Evolutionary conservation across 2,797 vertebrate genomes (phyloP), one percentile per base, ranked within the genome.

Genomic region (Enteromius anoplus): DNA sequence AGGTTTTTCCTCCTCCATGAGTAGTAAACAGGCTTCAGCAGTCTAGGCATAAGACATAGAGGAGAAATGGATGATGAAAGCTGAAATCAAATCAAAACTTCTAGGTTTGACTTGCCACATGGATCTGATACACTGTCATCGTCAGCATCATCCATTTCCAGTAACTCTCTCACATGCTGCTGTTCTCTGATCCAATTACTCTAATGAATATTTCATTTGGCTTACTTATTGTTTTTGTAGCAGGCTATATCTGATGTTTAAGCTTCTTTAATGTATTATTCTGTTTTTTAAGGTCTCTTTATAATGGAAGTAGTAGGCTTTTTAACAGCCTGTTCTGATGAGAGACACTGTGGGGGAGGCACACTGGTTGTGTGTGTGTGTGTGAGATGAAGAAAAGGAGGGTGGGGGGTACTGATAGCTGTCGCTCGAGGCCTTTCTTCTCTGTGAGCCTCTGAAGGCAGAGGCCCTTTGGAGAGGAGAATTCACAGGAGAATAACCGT

Each of bases 201-300:
- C 37, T 89, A 83, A 93, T 93, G 90, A 90, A 93, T 94, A 91
- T 94, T 94, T 94, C 82, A 95, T 90, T 78, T 79, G 85, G 88
- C 84, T 88, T 85, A 81, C 90, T 92, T 93, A 91, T 90, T 93
- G 88, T 90, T 92, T 90, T 92, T 91, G 90, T 90, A 88, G 88
- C 88, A 88, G 89, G 88, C 88, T 65, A 86, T 85, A 73, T 87
- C 84, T 90, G 87, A 82, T 88, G 85, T 93, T 92, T 89, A 91
- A 89, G 84, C 82, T 88, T 75, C 83, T 91, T 90, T 93, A 90
- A 94, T 94, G 92, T 90, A 91, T 94, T 93, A 94, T 95, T 95
- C 94, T 91, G 87, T 93, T 93, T 94, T 90, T 89, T 79, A 89
- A 88, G 88, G 87, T 86, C 69, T 75, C 80, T 91, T 93, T 92